Evolutionary conservation across 37 sponge, comb jelly and placozoan genomes (phyloP), one percentile per base, ranked within the genome.

Genomic region (Crambe crambe): DNA sequence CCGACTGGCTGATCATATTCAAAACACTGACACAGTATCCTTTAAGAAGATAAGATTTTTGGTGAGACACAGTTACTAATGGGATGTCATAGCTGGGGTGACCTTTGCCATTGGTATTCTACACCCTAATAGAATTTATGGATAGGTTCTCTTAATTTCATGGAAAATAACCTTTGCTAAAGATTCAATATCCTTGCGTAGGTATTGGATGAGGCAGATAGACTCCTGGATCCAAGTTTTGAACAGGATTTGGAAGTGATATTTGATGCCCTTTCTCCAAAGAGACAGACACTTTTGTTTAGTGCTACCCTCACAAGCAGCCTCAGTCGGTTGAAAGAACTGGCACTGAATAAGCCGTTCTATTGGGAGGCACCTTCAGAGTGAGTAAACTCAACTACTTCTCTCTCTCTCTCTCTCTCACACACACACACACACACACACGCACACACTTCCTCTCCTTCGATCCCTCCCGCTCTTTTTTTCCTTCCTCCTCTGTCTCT

Each of bases 191-290:
- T 30, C 31, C 15, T 47, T 58, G 57, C 34, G 18, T 60, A 97
- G 97, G 97, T 99, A n/a, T 37, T 98, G 56, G 99, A 98, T 79
- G 99, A 98, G 78, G 99, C 97, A 36, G 99, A 98, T 37, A 65
- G 95, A 6, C 58, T 98, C 37, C 82, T 98, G 56, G 95, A 96
- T 27, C 66, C 86, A 22, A 86, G 88, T 20, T 96, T 98, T 74
- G 82, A 84, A 56, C 80, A 89, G 3, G 99, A 96, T 72, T 68
- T 98, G 29, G 73, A 70, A 30, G 81, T 77, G 6, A 89, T 98
- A 57, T 92, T 98, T 79, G 86, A 86, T 30, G 58, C 70, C 29
- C 69, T 98, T 0, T 91, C 99, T n/a, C 31, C 59, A 43, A 64
- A 85, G 72, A 72, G 99, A 67, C 99, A 98, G 76, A 98, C 99